These are phyloP conservation scores for Neopipo cinnamomea DNA, from an alignment of 2,113 vertebrate genomes.

Conservation along the genomic window DNA sequence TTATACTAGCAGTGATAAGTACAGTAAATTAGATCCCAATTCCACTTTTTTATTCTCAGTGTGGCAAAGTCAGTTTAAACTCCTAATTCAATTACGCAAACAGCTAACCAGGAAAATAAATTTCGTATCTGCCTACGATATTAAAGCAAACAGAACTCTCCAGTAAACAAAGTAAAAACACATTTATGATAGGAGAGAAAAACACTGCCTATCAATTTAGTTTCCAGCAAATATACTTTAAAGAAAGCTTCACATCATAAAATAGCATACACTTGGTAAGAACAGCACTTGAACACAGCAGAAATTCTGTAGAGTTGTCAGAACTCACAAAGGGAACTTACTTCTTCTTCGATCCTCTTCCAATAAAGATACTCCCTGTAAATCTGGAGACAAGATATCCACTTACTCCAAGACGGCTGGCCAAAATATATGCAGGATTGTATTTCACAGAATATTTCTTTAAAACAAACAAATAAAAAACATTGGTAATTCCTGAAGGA, in stretches of 20 bases:
- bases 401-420: slow-evolving; percentile 91
- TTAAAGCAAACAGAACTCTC: background rate
- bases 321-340: slow-evolving; percentile 72
- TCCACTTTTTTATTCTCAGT: background rate
- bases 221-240: background rate
- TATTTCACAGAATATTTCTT: slow-evolving; percentile 98
- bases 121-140: background rate
- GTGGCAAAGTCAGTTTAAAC: background rate
- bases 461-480: slow-evolving; percentile 69
- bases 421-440: slow-evolving; percentile 93
- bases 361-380: slow-evolving; percentile 97
- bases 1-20: background rate
- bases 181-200: background rate
- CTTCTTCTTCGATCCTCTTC: slow-evolving; percentile 95
- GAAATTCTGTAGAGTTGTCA: background rate
- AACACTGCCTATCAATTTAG: background rate
- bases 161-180: background rate
- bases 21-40: background rate
- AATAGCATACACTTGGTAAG: background rate
- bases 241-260: background rate
- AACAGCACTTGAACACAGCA: background rate
- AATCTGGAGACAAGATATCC: slow-evolving; percentile 98
- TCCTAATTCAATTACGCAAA: background rate
- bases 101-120: background rate
- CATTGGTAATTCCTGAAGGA: background rate